phyloP scores from a whole-genome alignment of 1,140 invertebrate genomes.

The Calliopsis andreniformis region DNA sequence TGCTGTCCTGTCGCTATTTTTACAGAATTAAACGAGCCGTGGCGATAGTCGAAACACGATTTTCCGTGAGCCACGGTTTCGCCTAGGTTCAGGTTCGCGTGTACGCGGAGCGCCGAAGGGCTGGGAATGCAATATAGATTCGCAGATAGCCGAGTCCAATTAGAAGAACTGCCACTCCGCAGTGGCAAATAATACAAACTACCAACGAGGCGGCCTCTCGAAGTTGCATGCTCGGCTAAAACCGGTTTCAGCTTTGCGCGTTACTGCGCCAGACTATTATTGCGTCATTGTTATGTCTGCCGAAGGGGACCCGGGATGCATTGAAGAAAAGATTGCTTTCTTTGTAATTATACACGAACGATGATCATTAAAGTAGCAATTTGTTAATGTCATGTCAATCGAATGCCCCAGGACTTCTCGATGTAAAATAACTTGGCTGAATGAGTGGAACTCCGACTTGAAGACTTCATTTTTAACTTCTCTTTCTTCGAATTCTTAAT shows the following conservation, averaged over 20 bases:
- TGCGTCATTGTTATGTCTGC: slow-evolving; percentile 45
- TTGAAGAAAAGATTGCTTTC: slow-evolving; percentile 21
- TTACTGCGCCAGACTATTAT: slow-evolving; percentile 28
- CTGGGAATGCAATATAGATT: slow-evolving; percentile 61
- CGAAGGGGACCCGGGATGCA: background rate
- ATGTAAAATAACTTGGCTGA: background rate
- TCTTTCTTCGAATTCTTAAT: background rate
- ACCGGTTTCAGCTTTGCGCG: slow-evolving; percentile 41
- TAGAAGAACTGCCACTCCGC: slow-evolving; percentile 59
- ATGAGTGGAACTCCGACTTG: background rate
- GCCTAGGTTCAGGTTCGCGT: slow-evolving; percentile 5
- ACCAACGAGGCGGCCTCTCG: slow-evolving; percentile 32
- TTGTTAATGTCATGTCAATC: slow-evolving; percentile 26
- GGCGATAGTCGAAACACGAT: slow-evolving; percentile 42
- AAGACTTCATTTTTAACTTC: background rate
- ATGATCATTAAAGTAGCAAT: slow-evolving; percentile 26
- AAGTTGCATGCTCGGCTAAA: slow-evolving; percentile 40
- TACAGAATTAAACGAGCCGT: slow-evolving; percentile 58
- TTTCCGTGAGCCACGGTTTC: slow-evolving; percentile 39
- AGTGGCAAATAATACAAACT: slow-evolving; percentile 54
- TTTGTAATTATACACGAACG: slow-evolving; percentile 16
- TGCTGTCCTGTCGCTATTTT: slow-evolving; percentile 39
- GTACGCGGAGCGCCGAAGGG: slow-evolving; percentile 25
- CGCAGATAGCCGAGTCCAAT: slow-evolving; percentile 61
- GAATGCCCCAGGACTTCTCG: background rate